A percentile compares a stretch with the other conserved stretches of the same genome.
Evolutionary conservation across 2,888 invertebrate genomes (phyloP).

Genomic region (Phorcus lineatus): DNA sequence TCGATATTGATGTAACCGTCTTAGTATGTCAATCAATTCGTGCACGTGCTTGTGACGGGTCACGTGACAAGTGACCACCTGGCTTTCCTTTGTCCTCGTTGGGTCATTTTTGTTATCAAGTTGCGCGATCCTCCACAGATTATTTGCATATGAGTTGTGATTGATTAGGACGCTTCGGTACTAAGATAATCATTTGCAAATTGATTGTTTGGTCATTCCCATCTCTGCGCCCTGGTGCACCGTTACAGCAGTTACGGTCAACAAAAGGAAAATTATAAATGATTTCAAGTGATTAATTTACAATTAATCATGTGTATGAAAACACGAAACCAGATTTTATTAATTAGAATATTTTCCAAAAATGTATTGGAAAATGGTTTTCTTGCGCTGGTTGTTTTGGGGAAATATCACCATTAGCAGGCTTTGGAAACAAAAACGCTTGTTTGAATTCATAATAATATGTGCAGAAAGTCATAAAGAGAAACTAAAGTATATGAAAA

Average conservation of each 20-base stretch:
- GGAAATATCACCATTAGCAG: no score
- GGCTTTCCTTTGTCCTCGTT: not conserved
- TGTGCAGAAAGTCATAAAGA: no score
- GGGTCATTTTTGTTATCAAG: not conserved
- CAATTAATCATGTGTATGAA: not conserved
- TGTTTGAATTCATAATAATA: no score
- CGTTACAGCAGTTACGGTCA: not conserved
- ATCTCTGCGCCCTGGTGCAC: not conserved
- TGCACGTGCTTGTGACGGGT: constrained; percentile 3
- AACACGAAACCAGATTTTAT: not conserved
- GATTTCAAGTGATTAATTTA: not conserved
- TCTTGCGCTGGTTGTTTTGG: no score
- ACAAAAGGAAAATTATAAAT: not conserved
- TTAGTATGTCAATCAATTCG: constrained; percentile 6
- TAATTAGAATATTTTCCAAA: not conserved
- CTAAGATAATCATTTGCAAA: constrained; percentile 3
- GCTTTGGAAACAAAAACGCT: no score
- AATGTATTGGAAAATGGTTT: no score
- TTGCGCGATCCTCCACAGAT: not conserved
- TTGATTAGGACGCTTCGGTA: not conserved
- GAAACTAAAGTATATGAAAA: no score
- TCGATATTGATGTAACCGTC: not conserved
- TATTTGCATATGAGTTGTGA: not conserved
- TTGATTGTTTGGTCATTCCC: not conserved
- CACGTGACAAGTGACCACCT: not conserved